Conservation (phyloP, 2,113 vertebrate species). For the Oxyura jamaicensis region DNA sequence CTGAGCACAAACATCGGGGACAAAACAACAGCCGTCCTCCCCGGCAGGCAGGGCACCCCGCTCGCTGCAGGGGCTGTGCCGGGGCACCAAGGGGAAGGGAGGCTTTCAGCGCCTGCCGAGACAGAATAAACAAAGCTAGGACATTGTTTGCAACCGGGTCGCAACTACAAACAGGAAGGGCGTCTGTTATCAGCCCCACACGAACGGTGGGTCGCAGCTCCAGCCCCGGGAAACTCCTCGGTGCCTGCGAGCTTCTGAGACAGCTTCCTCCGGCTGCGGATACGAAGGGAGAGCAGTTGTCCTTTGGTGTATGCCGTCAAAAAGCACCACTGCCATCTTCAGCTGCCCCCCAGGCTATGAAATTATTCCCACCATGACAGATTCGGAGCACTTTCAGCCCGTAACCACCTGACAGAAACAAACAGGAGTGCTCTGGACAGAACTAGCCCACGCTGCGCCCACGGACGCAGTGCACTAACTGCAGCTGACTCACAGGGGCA, state of each 20-base stretch:
- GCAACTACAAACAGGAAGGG: not conserved
- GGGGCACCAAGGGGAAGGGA: not conserved
- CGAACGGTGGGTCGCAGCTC: fast-evolving
- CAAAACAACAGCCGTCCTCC: not conserved
- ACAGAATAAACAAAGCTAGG: not conserved
- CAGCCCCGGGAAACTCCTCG: not conserved
- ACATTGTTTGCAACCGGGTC: not conserved
- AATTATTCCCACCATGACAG: no score
- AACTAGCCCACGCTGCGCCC: fast-evolving
- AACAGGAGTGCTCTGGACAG: not conserved
- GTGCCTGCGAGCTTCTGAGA: fast-evolving
- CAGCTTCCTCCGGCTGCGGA: fast-evolving
- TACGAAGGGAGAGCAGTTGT: fast-evolving
- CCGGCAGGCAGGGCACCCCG: fast-evolving
- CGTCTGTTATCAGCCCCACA: not conserved
- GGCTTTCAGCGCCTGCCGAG: not conserved
- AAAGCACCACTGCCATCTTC: not conserved
- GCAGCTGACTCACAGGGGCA: constrained; percentile 28
- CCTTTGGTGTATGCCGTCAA: fast-evolving
- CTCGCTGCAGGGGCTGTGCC: fast-evolving
- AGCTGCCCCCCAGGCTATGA: not conserved
- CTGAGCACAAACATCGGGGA: not conserved
- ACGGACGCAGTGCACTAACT: not conserved
- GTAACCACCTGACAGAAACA: not conserved
- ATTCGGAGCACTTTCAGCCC: not conserved